Base-by-base conservation (phyloP, 2,888 invertebrate genomes). In the Rhingia campestris region DNA sequence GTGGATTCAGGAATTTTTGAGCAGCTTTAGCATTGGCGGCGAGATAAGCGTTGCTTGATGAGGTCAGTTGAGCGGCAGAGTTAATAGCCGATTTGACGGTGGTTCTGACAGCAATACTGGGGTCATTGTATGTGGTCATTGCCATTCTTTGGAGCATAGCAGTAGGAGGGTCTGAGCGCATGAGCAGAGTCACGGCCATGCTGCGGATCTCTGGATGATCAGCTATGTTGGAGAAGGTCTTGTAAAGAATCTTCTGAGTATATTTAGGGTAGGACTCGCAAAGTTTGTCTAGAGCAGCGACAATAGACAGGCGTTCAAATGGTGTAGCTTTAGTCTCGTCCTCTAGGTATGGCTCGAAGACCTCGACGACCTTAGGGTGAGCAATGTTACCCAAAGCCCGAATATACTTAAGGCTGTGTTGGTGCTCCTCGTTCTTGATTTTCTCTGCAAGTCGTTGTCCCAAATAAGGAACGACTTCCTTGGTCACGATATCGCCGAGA, bases 101-200 rank as follows among this genome's bases (percentile, higher is more conserved):
- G 72, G 94, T 92, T 84, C 94, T 94, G 0, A 96, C 95, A 53
- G 95, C 93, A 61, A 93, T 91, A 88, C 93, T 94, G 14, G 92
- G 92, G 88, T 96, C 95, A 59, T 92, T 90, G 86, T 94, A 93
- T 6, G 95, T 95, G 91, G 93, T 93, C 88, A 93, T 92, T 30
- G 95, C 95, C 94, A 96, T 95, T 37, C 93, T 92, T 91, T 94
- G 94, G 88, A 95, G 93, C 93, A 95, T 94, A 10, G 92, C 91
- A 22, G 92, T 90, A 6, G 94, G 92, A 37, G 95, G 95, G 49
- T 92, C 91, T 10, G 93, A 92, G 87, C 91, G 92, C 91, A 95
- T 93, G 77, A 95, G 90, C 64, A 93, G 92, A 72, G 92, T 92
- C 0, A 94, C 93, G 54, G 95, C 94, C 58, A 94, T 93, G 51